These are phyloP conservation scores for Drosophila setifemur DNA, from an alignment of 1,140 invertebrate species.

Conservation along the genomic window DNA sequence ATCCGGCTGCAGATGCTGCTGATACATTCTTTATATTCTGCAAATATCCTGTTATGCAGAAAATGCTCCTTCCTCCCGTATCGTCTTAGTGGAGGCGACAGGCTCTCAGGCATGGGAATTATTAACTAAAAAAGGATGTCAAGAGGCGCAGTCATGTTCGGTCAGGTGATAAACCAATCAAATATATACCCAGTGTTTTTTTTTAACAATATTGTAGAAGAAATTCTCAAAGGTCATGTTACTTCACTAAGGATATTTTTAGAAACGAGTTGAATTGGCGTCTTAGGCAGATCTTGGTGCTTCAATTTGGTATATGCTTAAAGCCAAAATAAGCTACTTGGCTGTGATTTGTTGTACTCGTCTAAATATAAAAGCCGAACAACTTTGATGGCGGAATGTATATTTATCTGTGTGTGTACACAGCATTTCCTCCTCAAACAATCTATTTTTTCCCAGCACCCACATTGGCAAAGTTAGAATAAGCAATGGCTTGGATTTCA, in stretches of 20 bases:
- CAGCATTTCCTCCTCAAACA: conserved; percentile 44
- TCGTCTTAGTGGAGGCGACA: conserved; percentile 40
- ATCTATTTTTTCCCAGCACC: conserved; percentile 27
- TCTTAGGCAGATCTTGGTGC: no score
- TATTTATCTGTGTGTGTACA: conserved; percentile 34
- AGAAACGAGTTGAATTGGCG: no score
- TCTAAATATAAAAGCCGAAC: conserved; percentile 11
- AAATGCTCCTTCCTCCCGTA: conserved; percentile 50
- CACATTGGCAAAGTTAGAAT: conserved; percentile 20
- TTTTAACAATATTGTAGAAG: no score
- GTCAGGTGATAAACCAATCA: neutral
- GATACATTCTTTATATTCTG: conserved; percentile 66
- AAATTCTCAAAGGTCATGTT: no score
- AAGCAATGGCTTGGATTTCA: conserved; percentile 43
- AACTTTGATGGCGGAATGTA: conserved; percentile 14
- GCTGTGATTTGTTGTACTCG: conserved; percentile 5
- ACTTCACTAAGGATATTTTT: no score
- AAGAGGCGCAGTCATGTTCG: conserved; percentile 21
- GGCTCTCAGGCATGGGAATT: conserved; percentile 60
- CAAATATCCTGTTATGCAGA: conserved; percentile 70
- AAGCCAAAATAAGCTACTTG: conserved; percentile 13
- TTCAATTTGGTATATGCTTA: no score
- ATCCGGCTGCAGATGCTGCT: conserved; percentile 44
- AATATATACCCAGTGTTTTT: neutral
- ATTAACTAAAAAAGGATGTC: conserved; percentile 65